Evolutionary conservation across 2,797 vertebrate species (phyloP).

Genomic region (Acanthornis magna): DNA sequence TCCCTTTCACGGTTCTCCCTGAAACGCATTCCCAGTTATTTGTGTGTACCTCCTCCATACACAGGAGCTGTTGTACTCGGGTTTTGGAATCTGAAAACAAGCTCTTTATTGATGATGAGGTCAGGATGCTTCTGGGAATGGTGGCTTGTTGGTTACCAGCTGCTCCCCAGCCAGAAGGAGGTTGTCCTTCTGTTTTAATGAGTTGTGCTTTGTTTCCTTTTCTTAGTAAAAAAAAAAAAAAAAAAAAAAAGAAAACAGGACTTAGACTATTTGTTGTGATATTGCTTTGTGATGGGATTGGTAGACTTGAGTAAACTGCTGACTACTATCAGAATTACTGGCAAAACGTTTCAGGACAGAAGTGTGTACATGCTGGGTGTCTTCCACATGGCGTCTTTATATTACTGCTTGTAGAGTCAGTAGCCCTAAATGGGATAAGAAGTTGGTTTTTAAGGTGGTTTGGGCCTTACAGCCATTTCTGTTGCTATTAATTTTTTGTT

Average conservation of each 20-base stretch:
- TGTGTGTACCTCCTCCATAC: not conserved
- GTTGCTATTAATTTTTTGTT: not conserved
- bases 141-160: not conserved
- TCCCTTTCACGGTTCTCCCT: not conserved
- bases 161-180: not conserved
- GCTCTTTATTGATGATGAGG: constrained; percentile 3
- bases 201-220: not conserved
- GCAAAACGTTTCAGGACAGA: not conserved
- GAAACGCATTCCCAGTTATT: not conserved
- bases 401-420: not conserved
- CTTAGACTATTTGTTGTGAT: not conserved
- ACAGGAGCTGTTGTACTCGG: not conserved
- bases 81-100: not conserved
- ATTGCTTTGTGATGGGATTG: not conserved
- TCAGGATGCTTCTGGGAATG: not conserved
- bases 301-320: not conserved
- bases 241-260: not conserved
- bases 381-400: not conserved
- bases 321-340: not conserved
- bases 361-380: rapidly evolving
- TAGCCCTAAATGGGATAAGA: not conserved
- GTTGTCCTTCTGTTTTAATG: not conserved
- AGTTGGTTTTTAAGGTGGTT: not conserved
- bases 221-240: not conserved
- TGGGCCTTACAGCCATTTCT: not conserved